Percentiles rank a stretch among this genome's conserved stretches.
phyloP scores from a whole-genome alignment of 1,140 invertebrate species.

The Venturia canescens region DNA sequence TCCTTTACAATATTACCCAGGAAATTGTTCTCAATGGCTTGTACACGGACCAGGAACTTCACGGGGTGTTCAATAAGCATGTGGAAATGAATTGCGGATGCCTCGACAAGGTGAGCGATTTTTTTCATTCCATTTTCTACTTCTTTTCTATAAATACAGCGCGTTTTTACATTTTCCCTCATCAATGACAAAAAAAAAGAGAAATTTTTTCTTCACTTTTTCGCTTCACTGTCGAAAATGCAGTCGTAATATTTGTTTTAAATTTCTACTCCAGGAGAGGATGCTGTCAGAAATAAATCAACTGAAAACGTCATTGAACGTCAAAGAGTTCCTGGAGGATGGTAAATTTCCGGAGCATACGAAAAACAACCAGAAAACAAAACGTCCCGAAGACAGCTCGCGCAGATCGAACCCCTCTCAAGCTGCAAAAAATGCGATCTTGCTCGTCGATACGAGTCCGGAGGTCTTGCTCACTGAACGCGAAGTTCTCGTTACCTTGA shows the following conservation, averaged over 20 bases:
- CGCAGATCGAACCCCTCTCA: slow-evolving; percentile 30
- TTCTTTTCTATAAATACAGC: no score
- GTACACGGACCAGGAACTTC: slow-evolving; percentile 76
- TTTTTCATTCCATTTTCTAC: not conserved
- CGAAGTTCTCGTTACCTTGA: slow-evolving; percentile 67
- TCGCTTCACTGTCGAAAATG: no score
- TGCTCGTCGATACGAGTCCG: slow-evolving; percentile 68
- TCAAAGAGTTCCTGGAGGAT: slow-evolving; percentile 66
- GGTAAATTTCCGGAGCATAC: slow-evolving; percentile 65
- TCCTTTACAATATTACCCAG: slow-evolving; percentile 77
- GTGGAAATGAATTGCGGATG: slow-evolving; percentile 66
- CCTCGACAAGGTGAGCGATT: slow-evolving; percentile 67
- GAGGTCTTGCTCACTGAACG: slow-evolving; percentile 67
- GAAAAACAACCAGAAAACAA: slow-evolving; percentile 53
- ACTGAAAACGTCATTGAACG: slow-evolving; percentile 71
- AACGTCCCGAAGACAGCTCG: slow-evolving; percentile 45
- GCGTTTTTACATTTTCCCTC: no score
- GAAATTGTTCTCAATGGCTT: slow-evolving; percentile 76
- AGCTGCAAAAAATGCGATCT: slow-evolving; percentile 56
- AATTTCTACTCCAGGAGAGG: slow-evolving; percentile 64
- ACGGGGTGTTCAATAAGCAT: slow-evolving; percentile 73
- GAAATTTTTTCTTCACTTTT: no score
- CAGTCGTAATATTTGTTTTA: not conserved
- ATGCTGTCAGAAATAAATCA: slow-evolving; percentile 75
- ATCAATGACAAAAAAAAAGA: no score